These are phyloP conservation scores for Poeciliopsis infans DNA, from an alignment of 2,797 vertebrate genomes.

Conservation along the genomic window DNA sequence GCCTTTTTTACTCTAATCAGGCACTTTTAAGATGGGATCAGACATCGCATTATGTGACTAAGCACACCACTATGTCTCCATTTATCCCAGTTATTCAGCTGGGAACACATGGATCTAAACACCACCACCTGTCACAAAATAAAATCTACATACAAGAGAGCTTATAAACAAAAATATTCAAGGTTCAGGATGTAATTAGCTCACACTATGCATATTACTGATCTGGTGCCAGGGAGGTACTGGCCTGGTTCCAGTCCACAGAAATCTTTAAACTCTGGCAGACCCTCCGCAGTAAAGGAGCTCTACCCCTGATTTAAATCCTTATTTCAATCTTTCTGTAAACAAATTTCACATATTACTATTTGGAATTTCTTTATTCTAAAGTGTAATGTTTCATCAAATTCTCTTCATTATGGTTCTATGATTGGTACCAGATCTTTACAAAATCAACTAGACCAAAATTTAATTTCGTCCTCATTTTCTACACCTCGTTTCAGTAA, in stretches of 20 bases:
- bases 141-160: constrained; percentile 65
- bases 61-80: constrained; percentile 49
- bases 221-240: constrained; percentile 76
- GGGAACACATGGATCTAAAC: constrained; percentile 67
- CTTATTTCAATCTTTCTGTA: constrained; percentile 18
- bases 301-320: constrained; percentile 17
- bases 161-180: constrained; percentile 84
- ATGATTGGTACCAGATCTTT: constrained; percentile 4
- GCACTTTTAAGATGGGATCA: constrained; percentile 78
- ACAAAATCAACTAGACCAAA: not conserved
- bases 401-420: not conserved
- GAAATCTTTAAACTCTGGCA: constrained; percentile 71
- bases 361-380: not conserved
- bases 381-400: not conserved
- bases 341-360: not conserved
- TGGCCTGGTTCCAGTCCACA: constrained; percentile 77
- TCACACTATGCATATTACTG: constrained; percentile 81
- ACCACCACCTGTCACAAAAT: constrained; percentile 70
- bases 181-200: constrained; percentile 82
- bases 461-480: constrained; percentile 11
- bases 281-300: constrained; percentile 31
- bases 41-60: constrained; percentile 68
- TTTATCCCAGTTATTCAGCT: constrained; percentile 47
- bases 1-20: constrained; percentile 70
- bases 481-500: constrained; percentile 4